Conservation (phyloP, 92 coral and sea anemone species). For the Porites cylindrica region DNA sequence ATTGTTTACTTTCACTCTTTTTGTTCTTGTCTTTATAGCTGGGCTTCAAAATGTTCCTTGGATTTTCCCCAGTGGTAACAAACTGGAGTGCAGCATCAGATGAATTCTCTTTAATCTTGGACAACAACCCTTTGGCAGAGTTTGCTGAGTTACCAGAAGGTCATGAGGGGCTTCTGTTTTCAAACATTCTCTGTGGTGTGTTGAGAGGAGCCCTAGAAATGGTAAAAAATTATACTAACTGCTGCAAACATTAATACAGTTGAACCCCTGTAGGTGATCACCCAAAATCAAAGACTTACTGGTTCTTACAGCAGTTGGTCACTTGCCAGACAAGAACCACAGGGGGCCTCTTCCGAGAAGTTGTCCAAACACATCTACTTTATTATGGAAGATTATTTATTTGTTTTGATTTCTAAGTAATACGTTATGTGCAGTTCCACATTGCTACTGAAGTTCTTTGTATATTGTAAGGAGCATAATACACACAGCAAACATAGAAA, state of each 20-base stretch:
- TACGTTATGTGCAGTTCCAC: too few species aligned
- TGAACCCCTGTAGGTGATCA: neutral
- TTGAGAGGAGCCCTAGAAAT: slow-evolving; percentile 97
- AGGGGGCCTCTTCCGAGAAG: too few species aligned
- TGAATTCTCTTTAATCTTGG: slow-evolving; percentile 93
- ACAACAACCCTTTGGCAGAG: slow-evolving; percentile 97
- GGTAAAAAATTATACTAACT: slow-evolving; percentile 52
- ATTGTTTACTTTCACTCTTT: neutral
- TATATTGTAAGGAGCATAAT: too few species aligned
- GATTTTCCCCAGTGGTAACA: slow-evolving; percentile 93
- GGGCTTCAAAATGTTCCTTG: slow-evolving; percentile 99
- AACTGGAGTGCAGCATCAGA: slow-evolving; percentile 98
- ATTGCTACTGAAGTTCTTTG: too few species aligned
- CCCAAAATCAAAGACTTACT: too few species aligned
- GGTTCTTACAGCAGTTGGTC: too few species aligned
- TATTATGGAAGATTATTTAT: too few species aligned
- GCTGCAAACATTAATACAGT: neutral
- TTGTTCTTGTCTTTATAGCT: slow-evolving; percentile 48
- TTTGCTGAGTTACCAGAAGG: slow-evolving; percentile 97
- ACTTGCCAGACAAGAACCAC: too few species aligned
- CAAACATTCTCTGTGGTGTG: slow-evolving; percentile 96
- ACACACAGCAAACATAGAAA: too few species aligned
- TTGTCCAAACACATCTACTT: too few species aligned
- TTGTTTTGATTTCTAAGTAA: too few species aligned
- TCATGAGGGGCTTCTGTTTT: slow-evolving; percentile 89